A percentile compares a stretch with the other conserved stretches of the same genome.
Evolutionary conservation across 1,140 invertebrate species (phyloP).

Genomic region (Tyrophagus putrescentiae): DNA sequence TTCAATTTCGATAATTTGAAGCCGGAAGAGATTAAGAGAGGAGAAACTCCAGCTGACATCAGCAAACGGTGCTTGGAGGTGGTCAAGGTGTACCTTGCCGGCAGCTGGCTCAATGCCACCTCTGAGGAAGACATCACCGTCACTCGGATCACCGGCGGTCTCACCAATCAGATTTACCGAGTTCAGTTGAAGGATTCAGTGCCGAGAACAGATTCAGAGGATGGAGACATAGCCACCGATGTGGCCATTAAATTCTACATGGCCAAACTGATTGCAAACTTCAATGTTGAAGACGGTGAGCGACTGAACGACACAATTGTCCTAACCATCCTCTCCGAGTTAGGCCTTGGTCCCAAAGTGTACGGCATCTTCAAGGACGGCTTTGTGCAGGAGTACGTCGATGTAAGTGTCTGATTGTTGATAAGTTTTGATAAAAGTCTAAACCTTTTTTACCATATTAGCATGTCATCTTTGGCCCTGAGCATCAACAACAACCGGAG

Average conservation of each 20-base stretch:
- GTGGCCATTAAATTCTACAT: conserved; percentile 6
- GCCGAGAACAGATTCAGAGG: too few species aligned
- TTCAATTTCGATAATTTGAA: too few species aligned
- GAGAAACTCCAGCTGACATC: not conserved
- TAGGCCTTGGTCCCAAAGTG: not conserved
- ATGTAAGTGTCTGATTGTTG: too few species aligned
- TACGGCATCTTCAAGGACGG: conserved; percentile 5
- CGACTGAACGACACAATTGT: not conserved
- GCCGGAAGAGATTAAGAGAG: too few species aligned
- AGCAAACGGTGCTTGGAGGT: not conserved
- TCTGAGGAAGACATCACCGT: not conserved
- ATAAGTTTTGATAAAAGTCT: too few species aligned
- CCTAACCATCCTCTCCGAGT: not conserved
- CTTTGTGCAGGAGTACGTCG: not conserved
- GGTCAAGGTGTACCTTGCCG: not conserved
- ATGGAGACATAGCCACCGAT: not conserved
- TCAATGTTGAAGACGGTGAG: not conserved
- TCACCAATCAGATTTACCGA: not conserved
- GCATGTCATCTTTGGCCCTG: too few species aligned
- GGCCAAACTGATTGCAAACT: not conserved
- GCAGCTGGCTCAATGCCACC: not conserved
- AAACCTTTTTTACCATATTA: too few species aligned
- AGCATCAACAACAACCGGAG: too few species aligned
- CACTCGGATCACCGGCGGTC: not conserved
- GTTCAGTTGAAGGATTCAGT: too few species aligned